These are phyloP conservation scores for Ctenochaetus hawaiiensis DNA, from an alignment of 2,797 vertebrate species.

Conservation along the genomic window DNA sequence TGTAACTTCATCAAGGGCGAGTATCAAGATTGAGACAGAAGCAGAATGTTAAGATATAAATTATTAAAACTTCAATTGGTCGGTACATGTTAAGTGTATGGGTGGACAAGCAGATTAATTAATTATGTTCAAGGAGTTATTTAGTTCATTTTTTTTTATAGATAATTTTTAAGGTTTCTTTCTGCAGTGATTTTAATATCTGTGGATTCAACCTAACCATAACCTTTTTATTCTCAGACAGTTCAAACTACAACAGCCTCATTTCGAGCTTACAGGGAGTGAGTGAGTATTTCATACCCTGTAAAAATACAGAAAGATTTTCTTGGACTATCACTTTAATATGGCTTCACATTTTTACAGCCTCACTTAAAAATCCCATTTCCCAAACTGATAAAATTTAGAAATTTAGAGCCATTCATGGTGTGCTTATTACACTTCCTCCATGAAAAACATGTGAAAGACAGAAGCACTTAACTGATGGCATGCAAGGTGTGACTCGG, in stretches of 20 bases:
- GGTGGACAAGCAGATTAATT: not conserved
- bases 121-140: not conserved
- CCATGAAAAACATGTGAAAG: not conserved
- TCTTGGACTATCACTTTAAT: not conserved
- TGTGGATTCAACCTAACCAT: not conserved
- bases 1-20: not conserved
- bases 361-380: conserved; percentile 1
- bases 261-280: not conserved
- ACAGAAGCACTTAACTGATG: not conserved
- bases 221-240: not conserved
- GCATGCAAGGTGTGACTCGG: not conserved
- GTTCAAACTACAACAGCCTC: not conserved
- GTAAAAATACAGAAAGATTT: not conserved
- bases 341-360: not conserved
- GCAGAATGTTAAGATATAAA: not conserved
- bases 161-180: not conserved
- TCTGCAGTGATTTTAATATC: not conserved
- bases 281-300: not conserved
- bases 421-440: not conserved
- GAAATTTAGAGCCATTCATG: not conserved
- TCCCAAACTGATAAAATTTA: not conserved
- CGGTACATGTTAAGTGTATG: not conserved
- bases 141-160: not conserved
- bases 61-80: not conserved
- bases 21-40: not conserved